These are phyloP conservation scores for Synchiropus splendidus DNA, from an alignment of 2,113 vertebrate genomes.

Conservation along the genomic window DNA sequence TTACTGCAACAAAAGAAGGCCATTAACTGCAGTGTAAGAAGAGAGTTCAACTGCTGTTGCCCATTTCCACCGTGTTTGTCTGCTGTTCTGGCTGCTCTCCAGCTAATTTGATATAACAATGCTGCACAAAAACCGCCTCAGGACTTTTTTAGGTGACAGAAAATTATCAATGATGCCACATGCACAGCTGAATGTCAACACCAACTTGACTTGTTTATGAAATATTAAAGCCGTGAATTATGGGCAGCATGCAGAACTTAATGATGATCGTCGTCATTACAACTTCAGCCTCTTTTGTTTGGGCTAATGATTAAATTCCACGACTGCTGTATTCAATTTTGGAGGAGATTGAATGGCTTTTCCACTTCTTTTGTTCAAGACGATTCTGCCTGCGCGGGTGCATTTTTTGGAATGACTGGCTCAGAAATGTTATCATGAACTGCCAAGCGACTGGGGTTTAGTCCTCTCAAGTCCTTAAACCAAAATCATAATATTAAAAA, in stretches of 20 bases:
- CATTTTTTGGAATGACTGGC: conserved; percentile 39
- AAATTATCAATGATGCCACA: conserved; percentile 74
- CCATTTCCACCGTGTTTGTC: conserved; percentile 61
- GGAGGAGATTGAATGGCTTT: conserved; percentile 49
- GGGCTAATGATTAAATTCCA: conserved; percentile 65
- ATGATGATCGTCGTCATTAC: conserved; percentile 68
- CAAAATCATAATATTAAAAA: conserved; percentile 30
- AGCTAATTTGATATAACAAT: conserved; percentile 78
- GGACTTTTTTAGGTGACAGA: conserved; percentile 65
- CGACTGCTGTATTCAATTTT: conserved; percentile 62
- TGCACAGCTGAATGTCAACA: conserved; percentile 68
- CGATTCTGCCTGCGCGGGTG: conserved; percentile 30
- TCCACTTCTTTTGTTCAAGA: conserved; percentile 47
- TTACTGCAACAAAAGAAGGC: conserved; percentile 74
- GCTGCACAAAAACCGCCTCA: conserved; percentile 61
- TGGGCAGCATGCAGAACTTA: conserved; percentile 59
- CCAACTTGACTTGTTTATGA: conserved; percentile 69
- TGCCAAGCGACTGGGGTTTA: conserved; percentile 50
- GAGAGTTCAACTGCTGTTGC: conserved; percentile 65
- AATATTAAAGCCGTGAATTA: conserved; percentile 70
- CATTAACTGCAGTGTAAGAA: conserved; percentile 68
- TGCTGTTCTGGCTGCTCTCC: conserved; percentile 69
- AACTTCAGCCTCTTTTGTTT: conserved; percentile 64
- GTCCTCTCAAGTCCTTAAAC: conserved; percentile 31
- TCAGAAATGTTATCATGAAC: conserved; percentile 53